phyloP scores from a whole-genome alignment of 2,113 vertebrate species.

The Halichoerus grypus region DNA sequence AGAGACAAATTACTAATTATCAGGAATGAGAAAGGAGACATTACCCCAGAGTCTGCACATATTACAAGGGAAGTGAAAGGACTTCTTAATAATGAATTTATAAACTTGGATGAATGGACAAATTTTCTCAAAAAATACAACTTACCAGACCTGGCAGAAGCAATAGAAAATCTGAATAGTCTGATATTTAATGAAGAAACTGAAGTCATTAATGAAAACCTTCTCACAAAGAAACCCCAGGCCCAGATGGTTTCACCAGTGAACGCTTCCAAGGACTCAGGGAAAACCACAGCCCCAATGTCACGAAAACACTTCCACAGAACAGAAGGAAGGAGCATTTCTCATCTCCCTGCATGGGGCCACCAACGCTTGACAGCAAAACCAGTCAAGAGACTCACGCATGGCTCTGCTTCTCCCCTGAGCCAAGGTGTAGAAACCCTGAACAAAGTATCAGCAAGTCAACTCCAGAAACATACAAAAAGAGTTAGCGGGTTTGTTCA shows the following conservation, averaged over 20 bases:
- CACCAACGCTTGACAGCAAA: background rate
- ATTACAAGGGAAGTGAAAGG: background rate
- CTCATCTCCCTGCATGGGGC: background rate
- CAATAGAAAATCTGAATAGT: background rate
- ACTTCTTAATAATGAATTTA: background rate
- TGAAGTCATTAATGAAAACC: background rate
- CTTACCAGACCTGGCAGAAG: background rate
- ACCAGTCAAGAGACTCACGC: background rate
- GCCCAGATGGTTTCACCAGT: background rate
- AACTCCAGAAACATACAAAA: background rate
- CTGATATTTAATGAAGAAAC: background rate
- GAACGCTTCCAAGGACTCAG: background rate
- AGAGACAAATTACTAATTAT: background rate
- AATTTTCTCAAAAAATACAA: background rate
- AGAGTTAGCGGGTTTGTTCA: accelerated
- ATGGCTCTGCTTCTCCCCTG: background rate
- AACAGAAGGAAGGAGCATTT: background rate
- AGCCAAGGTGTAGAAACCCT: background rate
- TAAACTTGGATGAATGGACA: too few species aligned
- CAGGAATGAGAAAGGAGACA: too few species aligned
- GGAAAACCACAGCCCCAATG: background rate
- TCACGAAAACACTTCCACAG: background rate
- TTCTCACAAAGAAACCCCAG: background rate
- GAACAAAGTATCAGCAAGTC: background rate
- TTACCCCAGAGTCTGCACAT: background rate